Percentiles rank a stretch among this genome's conserved stretches.
These are phyloP conservation scores for Ctenosaura bakeri DNA, from an alignment of 2,797 vertebrate genomes.

Conservation along the genomic window DNA sequence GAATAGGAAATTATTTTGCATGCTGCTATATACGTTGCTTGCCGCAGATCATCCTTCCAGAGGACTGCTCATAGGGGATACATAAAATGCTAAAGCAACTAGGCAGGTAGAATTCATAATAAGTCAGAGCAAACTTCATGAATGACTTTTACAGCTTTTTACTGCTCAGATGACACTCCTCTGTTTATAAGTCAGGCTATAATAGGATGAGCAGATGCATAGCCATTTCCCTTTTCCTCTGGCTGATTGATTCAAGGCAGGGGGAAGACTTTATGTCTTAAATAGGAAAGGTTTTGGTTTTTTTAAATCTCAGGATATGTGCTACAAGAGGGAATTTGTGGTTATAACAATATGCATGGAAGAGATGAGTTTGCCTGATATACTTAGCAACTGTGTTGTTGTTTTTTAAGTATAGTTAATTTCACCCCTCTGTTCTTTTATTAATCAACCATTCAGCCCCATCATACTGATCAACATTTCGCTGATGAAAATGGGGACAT, in stretches of 20 bases:
- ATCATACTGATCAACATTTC: too few relatives aligned
- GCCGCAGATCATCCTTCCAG: constrained; percentile 31
- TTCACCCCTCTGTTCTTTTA: background rate
- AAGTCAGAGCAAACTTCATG: constrained; percentile 49
- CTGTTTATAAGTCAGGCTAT: constrained; percentile 60
- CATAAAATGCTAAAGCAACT: constrained; percentile 47
- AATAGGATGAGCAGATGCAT: constrained; percentile 66
- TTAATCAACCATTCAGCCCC: background rate
- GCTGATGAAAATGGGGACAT: too few relatives aligned
- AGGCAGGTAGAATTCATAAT: constrained; percentile 60
- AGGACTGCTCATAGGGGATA: constrained; percentile 60
- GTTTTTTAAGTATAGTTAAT: constrained; percentile 41
- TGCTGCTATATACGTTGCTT: background rate
- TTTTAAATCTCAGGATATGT: constrained; percentile 45
- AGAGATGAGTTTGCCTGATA: constrained; percentile 47
- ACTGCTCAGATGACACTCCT: constrained; percentile 62
- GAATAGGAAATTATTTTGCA: constrained; percentile 43
- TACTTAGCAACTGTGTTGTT: constrained; percentile 49
- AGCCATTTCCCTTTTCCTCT: constrained; percentile 63
- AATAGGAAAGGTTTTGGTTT: constrained; percentile 45
- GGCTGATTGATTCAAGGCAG: constrained; percentile 45
- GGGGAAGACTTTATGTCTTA: constrained; percentile 54
- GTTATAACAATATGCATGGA: constrained; percentile 58
- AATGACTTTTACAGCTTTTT: constrained; percentile 65
- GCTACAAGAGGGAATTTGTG: constrained; percentile 56